Conservation (phyloP, 2,797 vertebrate genomes). For the Falco peregrinus region DNA sequence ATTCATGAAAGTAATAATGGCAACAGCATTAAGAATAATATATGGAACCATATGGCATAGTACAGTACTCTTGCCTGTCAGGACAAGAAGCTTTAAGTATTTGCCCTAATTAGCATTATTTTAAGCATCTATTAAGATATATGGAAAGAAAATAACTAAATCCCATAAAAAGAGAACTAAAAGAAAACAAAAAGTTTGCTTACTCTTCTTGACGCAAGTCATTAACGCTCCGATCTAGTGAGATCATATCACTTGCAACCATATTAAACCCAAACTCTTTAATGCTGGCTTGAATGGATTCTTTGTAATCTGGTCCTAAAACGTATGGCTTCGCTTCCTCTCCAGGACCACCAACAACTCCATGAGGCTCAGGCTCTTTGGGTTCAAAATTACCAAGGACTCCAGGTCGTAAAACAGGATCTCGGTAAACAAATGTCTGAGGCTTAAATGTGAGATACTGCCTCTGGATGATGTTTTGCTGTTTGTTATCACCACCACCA, state of each 20-base stretch:
- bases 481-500: conserved; percentile 75
- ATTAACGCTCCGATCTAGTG: conserved; percentile 90
- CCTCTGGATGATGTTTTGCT: conserved; percentile 87
- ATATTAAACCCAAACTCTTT: conserved; percentile 99
- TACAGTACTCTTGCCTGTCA: not conserved
- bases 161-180: not conserved
- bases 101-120: not conserved
- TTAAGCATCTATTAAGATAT: not conserved
- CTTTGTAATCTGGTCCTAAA: conserved; percentile 93
- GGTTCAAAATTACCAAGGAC: conserved; percentile 92
- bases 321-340: conserved; percentile 90
- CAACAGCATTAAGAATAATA: not conserved
- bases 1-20: not conserved
- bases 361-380: conserved; percentile 89
- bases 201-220: conserved; percentile 97
- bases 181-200: conserved; percentile 75
- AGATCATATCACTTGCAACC: conserved; percentile 99
- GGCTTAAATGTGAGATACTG: conserved; percentile 95
- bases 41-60: not conserved
- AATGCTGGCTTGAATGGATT: conserved; percentile 89
- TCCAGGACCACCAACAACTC: conserved; percentile 88
- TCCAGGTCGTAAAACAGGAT: conserved; percentile 86
- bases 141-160: not conserved
- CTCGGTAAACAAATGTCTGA: conserved; percentile 83
- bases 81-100: not conserved